Evolutionary conservation across 2,888 invertebrate genomes (phyloP).

Genomic region (Caenorhabditis plicata): DNA sequence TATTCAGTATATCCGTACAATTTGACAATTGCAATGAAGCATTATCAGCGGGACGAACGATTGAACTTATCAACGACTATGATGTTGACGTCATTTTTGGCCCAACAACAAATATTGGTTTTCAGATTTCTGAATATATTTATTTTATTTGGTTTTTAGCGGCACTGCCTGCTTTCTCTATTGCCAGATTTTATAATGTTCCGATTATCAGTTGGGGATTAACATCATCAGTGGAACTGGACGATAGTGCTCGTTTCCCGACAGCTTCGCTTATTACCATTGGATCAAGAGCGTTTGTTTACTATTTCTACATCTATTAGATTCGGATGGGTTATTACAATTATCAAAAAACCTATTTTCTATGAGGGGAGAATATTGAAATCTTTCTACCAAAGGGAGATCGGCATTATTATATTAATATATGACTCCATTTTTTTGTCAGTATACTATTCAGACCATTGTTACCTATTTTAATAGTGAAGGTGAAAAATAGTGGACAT

Average conservation of each 20-base stretch:
- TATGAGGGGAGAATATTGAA: no score
- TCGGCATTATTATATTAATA: no score
- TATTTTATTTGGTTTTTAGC: slow-evolving; percentile 25
- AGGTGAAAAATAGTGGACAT: no score
- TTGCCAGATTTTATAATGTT: slow-evolving; percentile 42
- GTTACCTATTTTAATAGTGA: neutral
- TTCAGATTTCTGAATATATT: neutral
- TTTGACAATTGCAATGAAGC: slow-evolving; percentile 49
- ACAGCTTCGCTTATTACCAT: slow-evolving; percentile 34
- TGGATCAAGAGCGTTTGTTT: slow-evolving; percentile 17
- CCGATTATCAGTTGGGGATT: slow-evolving; percentile 48
- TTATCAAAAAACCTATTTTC: no score
- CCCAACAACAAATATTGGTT: slow-evolving; percentile 50
- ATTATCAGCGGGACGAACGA: slow-evolving; percentile 39
- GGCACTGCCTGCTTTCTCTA: slow-evolving; percentile 30
- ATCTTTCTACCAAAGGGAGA: no score
- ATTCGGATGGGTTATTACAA: slow-evolving; percentile 27
- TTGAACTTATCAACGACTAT: slow-evolving; percentile 23
- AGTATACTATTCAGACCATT: slow-evolving; percentile 25
- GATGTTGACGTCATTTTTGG: slow-evolving; percentile 50
- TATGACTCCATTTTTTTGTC: no score
- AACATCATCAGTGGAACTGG: slow-evolving; percentile 31
- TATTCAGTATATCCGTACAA: neutral
- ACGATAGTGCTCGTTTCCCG: slow-evolving; percentile 35
- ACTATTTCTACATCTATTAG: neutral